Conservation (phyloP, 92 coral and sea anemone genomes). For the Porites lobata region DNA sequence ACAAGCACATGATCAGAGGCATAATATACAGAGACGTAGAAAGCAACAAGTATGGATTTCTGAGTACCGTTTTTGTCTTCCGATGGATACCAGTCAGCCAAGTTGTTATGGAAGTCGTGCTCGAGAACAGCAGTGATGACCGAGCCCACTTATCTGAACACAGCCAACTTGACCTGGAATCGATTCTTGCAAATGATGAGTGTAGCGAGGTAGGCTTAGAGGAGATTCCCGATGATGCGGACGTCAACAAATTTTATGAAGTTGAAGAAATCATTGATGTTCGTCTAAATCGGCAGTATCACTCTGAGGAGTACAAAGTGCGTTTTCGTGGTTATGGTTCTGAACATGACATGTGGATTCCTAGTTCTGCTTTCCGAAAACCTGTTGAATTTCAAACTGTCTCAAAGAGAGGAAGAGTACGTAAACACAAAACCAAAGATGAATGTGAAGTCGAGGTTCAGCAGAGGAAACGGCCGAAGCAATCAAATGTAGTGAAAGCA, state of each 20-base stretch:
- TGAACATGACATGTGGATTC: too few species aligned
- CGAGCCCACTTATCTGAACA: constrained; percentile 8
- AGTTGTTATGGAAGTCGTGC: constrained; percentile 12
- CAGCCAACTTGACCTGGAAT: constrained; percentile 2
- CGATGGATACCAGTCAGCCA: constrained; percentile 5
- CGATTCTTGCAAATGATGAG: neutral
- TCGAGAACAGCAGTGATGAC: constrained; percentile 3
- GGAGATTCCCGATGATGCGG: neutral
- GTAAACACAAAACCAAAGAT: constrained; percentile 24
- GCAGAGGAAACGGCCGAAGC: constrained; percentile 2
- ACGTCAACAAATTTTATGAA: constrained; percentile 25
- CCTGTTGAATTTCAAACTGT: neutral
- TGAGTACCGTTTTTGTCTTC: constrained; percentile 19
- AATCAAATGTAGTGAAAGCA: neutral
- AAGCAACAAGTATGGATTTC: constrained; percentile 8
- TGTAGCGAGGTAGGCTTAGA: constrained; percentile 1
- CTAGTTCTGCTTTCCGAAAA: too few species aligned
- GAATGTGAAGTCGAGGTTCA: constrained; percentile 22
- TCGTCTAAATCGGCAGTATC: constrained; percentile 6
- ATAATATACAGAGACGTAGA: constrained; percentile 1
- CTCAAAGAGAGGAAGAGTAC: constrained; percentile 11
- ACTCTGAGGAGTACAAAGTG: constrained; percentile 7
- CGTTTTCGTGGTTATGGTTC: too few species aligned
- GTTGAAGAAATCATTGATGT: constrained; percentile 25
- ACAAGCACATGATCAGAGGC: constrained; percentile 23